phyloP scores from a whole-genome alignment of 2,888 invertebrate species.

The Eupsilia transversa region DNA sequence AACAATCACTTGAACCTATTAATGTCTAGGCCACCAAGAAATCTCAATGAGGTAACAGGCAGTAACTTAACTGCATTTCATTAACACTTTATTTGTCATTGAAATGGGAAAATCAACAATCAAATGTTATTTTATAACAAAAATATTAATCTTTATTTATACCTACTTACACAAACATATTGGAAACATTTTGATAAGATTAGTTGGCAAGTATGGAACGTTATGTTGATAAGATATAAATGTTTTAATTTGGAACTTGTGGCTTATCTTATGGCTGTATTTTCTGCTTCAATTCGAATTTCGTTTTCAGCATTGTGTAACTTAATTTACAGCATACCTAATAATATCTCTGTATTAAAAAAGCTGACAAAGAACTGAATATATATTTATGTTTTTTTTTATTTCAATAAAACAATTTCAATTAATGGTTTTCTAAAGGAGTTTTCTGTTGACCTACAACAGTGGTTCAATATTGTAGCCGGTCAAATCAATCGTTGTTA shows the following conservation, averaged over 20 bases:
- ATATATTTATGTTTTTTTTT: too few species aligned
- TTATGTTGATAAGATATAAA: slow-evolving; percentile 69
- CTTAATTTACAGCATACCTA: neutral
- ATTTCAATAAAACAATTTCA: too few species aligned
- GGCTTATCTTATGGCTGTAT: slow-evolving; percentile 43
- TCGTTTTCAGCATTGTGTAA: slow-evolving; percentile 3
- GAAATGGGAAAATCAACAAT: slow-evolving; percentile 14
- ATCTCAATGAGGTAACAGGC: slow-evolving; percentile 15
- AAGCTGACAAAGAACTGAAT: slow-evolving; percentile 7
- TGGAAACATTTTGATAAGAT: slow-evolving; percentile 70
- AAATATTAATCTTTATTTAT: slow-evolving; percentile 39
- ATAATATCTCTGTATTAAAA: neutral
- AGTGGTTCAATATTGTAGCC: slow-evolving; percentile 1
- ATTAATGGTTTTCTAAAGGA: slow-evolving; percentile 14
- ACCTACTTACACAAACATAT: slow-evolving; percentile 45
- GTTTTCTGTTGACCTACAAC: slow-evolving; percentile 12
- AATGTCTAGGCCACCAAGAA: slow-evolving; percentile 58
- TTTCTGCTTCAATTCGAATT: slow-evolving; percentile 25
- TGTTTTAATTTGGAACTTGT: slow-evolving; percentile 55
- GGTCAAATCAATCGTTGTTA: slow-evolving; percentile 39
- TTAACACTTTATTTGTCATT: slow-evolving; percentile 35
- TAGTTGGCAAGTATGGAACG: slow-evolving; percentile 56
- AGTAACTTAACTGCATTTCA: slow-evolving; percentile 24
- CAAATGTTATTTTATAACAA: slow-evolving; percentile 27
- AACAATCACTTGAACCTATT: slow-evolving; percentile 37